Base-by-base conservation (phyloP, 2,797 vertebrate species). In the Catostomus latipinnis region DNA sequence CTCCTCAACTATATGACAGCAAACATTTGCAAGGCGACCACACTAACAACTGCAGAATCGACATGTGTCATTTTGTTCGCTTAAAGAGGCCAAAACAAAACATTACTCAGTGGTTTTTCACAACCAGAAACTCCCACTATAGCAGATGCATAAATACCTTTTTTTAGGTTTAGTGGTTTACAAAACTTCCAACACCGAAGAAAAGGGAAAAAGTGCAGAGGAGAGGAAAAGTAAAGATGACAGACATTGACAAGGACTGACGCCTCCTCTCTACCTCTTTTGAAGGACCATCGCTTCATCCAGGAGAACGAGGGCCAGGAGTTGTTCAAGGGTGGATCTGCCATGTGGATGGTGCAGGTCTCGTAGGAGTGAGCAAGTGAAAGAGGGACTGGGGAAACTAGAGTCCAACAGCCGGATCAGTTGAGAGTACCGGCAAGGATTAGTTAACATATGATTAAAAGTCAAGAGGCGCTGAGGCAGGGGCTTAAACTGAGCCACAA, bases 251-350 rank as follows among this genome's bases (percentile, higher is more conserved):
- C 2, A 67, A 74, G 83, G 72, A 60, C 22, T 34, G 56, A 16
- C 22, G 60, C 8, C 12, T 54, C n/a, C 1, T 13, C 53, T 65
- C 83, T 97, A 98, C 97, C 98, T 98, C 96, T 89, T 90, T 98
- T 99, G 91, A 98, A 96, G 81, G 96, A 96, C 97, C 95, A 97
- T 82, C 95, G 91, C 92, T 96, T 98, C 94, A 94, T 96, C 97
- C 97, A 98, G 80, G 97, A 97, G 89, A 99, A 96, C 8, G 96
- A 96, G 0, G 97, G 97, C 98, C 97, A 98, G 89, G 98, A 98
- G 92, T 98, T 95, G 91, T 98, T 97, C 80, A 99, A 94, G 18
- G 94, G 93, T 0, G 95, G 95, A 88, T 96, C 95, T 34, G 97
- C 95, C 97, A 98, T 98, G 50, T 56, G 74, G 8, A 78, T 13